These are phyloP conservation scores for Pantherophis alleghaniensis DNA, from an alignment of 2,797 vertebrate genomes.

Conservation along the genomic window DNA sequence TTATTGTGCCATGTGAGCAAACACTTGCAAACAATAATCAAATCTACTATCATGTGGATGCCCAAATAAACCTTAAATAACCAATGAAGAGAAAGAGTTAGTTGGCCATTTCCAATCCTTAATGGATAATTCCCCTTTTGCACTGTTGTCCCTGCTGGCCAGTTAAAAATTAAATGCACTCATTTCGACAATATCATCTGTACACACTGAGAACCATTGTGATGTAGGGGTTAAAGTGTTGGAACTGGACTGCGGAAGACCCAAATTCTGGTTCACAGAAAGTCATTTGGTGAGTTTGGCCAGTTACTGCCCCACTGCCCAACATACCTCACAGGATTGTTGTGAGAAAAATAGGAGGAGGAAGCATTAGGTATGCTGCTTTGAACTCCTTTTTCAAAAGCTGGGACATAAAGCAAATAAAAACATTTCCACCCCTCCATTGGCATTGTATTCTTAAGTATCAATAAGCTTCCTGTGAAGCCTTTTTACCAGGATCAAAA, in stretches of 20 bases:
- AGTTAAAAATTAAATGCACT: not conserved
- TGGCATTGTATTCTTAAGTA: not conserved
- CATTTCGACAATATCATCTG: not conserved
- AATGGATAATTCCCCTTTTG: not conserved
- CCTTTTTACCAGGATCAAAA: not conserved
- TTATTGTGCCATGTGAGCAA: not conserved
- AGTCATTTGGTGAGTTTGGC: not conserved
- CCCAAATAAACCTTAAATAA: not conserved
- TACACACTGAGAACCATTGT: not conserved
- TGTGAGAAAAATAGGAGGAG: not conserved
- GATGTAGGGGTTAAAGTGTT: not conserved
- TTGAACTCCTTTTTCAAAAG: not conserved
- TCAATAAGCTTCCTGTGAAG: not conserved
- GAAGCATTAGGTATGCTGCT: not conserved
- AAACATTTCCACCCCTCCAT: not conserved
- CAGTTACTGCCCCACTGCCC: not conserved
- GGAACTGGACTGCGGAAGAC: not conserved
- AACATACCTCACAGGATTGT: not conserved
- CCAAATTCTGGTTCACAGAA: not conserved
- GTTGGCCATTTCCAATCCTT: not conserved
- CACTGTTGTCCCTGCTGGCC: not conserved
- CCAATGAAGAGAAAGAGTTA: not conserved
- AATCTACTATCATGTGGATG: not conserved
- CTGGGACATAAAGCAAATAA: not conserved
- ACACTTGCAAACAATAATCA: not conserved